These are phyloP conservation scores for Python bivittatus DNA, from an alignment of 2,113 vertebrate species.

Conservation along the genomic window DNA sequence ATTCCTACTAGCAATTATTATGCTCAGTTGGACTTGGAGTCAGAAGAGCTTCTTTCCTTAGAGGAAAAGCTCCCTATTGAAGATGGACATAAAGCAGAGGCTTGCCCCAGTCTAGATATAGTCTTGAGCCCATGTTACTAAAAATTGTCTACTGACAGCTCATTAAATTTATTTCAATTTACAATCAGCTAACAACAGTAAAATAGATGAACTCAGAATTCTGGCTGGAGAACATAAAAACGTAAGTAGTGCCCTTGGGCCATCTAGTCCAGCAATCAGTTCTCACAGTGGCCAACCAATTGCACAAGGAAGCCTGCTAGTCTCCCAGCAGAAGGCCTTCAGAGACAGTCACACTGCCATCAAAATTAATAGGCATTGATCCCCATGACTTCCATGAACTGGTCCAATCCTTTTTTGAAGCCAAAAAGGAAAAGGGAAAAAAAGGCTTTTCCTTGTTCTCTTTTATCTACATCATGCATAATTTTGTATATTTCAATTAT, in stretches of 20 bases:
- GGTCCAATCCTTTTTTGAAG: too few relatives aligned
- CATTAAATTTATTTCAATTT: not conserved
- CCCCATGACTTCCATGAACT: not conserved
- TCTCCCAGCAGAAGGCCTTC: not conserved
- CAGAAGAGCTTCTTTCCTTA: not conserved
- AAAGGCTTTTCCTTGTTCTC: too few relatives aligned
- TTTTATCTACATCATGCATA: not conserved
- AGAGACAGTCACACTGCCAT: not conserved
- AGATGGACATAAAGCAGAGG: not conserved
- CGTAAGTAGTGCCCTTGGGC: not conserved
- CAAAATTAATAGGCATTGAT: not conserved
- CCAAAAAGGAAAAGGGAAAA: too few relatives aligned
- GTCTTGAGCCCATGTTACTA: not conserved
- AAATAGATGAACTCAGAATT: not conserved
- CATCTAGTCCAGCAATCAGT: not conserved
- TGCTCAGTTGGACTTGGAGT: not conserved
- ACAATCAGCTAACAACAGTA: not conserved
- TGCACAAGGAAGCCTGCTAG: not conserved
- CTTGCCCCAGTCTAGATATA: not conserved
- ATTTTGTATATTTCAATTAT: not conserved
- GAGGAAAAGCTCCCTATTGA: not conserved
- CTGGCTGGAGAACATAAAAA: not conserved
- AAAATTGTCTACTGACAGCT: not conserved
- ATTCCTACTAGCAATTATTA: not conserved
- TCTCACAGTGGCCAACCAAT: not conserved